phyloP scores from a whole-genome alignment of 2,888 invertebrate species.

The Caenorhabditis virilis region DNA sequence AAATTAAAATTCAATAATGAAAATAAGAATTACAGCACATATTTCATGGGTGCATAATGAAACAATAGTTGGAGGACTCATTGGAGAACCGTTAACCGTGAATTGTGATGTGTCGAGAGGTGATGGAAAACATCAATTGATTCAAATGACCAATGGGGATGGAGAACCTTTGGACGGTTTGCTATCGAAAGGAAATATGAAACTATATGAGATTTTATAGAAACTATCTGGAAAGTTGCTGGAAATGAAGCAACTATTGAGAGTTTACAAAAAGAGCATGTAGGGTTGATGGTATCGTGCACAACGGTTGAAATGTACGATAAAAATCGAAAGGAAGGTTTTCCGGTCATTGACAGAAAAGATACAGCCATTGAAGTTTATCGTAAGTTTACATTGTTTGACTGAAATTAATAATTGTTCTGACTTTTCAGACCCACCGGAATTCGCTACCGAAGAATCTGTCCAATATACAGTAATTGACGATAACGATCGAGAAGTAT shows the following conservation, averaged over 20 bases:
- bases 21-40: constrained; percentile 32
- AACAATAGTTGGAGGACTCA: constrained; percentile 50
- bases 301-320: constrained; percentile 39
- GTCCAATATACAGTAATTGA: constrained; percentile 54
- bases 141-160: constrained; percentile 53
- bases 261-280: constrained; percentile 49
- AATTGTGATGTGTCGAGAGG: constrained; percentile 54
- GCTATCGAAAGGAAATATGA: background rate
- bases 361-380: constrained; percentile 56
- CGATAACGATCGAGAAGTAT: constrained; percentile 22
- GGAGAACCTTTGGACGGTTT: constrained; percentile 56
- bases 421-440: constrained; percentile 47
- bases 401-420: no score
- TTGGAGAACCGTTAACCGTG: constrained; percentile 59
- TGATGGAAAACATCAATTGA: constrained; percentile 39
- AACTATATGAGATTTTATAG: constrained; percentile 12
- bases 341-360: constrained; percentile 46
- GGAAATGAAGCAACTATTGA: constrained; percentile 56
- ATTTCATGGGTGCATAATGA: constrained; percentile 55
- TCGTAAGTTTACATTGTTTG: constrained; percentile 48
- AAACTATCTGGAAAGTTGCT: constrained; percentile 46
- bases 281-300: constrained; percentile 40
- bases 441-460: constrained; percentile 46
- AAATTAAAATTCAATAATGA: background rate
- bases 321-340: constrained; percentile 29